Evolutionary conservation across 2,113 vertebrate genomes (phyloP).

Genomic region (Myiopsitta monachus): DNA sequence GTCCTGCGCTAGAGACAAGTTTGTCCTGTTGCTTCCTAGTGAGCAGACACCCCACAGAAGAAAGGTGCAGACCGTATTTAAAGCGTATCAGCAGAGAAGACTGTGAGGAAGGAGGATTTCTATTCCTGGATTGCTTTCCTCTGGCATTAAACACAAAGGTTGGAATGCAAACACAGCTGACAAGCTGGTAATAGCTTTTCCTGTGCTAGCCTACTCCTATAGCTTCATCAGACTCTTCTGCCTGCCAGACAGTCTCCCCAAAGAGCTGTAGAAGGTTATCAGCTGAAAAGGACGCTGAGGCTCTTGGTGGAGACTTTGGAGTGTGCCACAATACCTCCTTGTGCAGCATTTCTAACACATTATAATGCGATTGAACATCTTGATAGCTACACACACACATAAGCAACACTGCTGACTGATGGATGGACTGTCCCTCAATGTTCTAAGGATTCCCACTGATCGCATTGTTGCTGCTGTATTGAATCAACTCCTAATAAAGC

Average conservation of each 20-base stretch:
- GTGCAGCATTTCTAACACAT: neutral
- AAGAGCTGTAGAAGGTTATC: neutral
- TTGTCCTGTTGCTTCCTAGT: neutral
- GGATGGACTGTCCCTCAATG: neutral
- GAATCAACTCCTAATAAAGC: neutral
- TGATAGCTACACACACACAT: fast-evolving
- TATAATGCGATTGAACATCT: neutral
- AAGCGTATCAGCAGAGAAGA: neutral
- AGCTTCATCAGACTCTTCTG: neutral
- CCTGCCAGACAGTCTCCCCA: neutral
- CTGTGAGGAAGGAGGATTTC: neutral
- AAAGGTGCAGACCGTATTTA: neutral
- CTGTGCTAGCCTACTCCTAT: neutral
- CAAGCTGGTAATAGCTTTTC: neutral
- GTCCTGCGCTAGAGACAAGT: neutral
- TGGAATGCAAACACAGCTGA: neutral
- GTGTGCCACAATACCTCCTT: neutral
- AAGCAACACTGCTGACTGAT: neutral
- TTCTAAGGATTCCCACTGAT: neutral
- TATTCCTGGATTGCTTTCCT: neutral
- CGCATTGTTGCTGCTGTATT: neutral
- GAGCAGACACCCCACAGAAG: neutral
- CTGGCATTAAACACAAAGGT: neutral
- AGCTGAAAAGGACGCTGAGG: neutral
- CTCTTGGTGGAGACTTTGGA: neutral